Base-by-base conservation (phyloP, 2,888 invertebrate genomes). In the Euphydryas editha region DNA sequence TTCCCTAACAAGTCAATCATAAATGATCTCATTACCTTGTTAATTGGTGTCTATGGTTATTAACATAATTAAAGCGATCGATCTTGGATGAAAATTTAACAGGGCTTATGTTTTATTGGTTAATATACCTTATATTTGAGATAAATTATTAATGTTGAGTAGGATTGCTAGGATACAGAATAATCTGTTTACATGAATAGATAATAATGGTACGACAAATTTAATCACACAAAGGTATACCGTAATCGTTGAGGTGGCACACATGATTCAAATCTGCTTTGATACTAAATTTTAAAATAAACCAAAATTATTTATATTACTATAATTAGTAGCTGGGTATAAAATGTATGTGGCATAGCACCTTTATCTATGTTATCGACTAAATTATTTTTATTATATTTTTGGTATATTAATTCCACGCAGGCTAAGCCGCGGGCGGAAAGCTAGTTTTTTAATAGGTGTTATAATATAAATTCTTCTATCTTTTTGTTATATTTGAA, bases 21-120 rank as follows among this genome's bases (percentile, higher is more conserved):
- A 64, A 71, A 66, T 64, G 67, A 70, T 69, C 70, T 70, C 72
- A 81, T 82, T 79, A 79, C 67, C 62, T 65, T 64, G 72, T 76
- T 77, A 77, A 81, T 79, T 80, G 76, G 75, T 73, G 75, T 75
- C 72, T 69, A 72, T 70, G 72, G 72, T 69, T 73, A 72, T 73
- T 75, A 74, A 72, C 68, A 72, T 75, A 78, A 81, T 80, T 78
- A 79, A 72, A 63, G 59, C 62, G 37, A 58, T 61, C 78, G 72
- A 81, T 80, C 75, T 47, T 18, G 49, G 55, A 39, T 54, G 46
- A 57, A 58, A 66, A 44, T 62, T 36, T 49, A 61, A 61, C 46
- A 59, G 36, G 54, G 59, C 44, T 66, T 62, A 54, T 36, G 54
- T 54, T 54, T 54, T 54, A 56, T 47, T 54, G 39, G 11, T 24